Base-by-base conservation (phyloP, 2,888 invertebrate species). In the Mesorhabditis sp. region DNA sequence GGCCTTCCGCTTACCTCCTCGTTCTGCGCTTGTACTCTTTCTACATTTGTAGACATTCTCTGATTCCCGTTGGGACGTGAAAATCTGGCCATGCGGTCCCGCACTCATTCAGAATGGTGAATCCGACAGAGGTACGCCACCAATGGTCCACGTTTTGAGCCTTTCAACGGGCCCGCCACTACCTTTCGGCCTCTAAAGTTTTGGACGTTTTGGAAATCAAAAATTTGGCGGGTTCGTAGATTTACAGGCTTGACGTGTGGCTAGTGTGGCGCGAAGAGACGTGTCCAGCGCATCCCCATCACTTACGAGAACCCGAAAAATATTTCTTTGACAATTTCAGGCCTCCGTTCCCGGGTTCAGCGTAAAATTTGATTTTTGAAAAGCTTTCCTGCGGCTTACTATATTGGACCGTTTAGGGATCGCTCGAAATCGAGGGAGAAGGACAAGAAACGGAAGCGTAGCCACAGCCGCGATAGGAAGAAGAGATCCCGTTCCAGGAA, bases 381-480 rank as follows among this genome's bases (percentile, higher is more conserved):
- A 66, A 66, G 6, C n/a, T 43, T 45, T 28, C 28, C 28, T 42
- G 43, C 2, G 4, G 4, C 61, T 41, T 67, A 13, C 10, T 4
- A 3, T 41, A 5, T 5, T 43, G 28, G 28, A 28, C 28, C 28
- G 28, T 28, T 28, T 28, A 28, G 28, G 28, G 28, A 28, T 28
- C 28, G 28, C 28, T 28, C 58, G 58, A 10, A n/a, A 50, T 50
- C 58, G 10, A 69, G 66, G 41, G 45, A 45, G 10, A 44, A 63
- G 28, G 44, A 50, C 42, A 69, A 65, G 65, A 68, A 69, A 50
- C 50, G 70, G 28, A 74, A 67, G 66, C 43, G 74, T 10, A 74
- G 74, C 64, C 65, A 68, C 61, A 72, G 72, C 43, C 62, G 72
- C 10, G 74, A 74, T 62, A 58, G 69, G 42, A 66, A 68, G 62